A percentile compares a stretch with the other conserved stretches of the same genome.
Conservation (phyloP, 2,113 vertebrate species). For the Pantherophis guttatus region DNA sequence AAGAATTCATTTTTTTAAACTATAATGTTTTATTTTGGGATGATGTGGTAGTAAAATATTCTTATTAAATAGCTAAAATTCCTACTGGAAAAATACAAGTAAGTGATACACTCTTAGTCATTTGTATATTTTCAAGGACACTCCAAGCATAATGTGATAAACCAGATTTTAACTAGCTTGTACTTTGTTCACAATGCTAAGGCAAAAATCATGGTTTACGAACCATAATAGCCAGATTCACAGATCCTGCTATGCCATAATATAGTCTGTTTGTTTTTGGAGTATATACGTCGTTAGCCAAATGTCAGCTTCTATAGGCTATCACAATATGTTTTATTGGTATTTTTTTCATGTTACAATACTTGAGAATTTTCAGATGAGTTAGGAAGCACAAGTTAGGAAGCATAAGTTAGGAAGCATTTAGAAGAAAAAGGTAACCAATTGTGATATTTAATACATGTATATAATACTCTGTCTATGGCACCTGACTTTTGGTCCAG, state of each 20-base stretch:
- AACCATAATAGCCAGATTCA: neutral
- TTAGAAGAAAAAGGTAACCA: neutral
- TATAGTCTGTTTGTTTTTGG: neutral
- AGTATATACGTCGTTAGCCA: neutral
- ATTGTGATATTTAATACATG: neutral
- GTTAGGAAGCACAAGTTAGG: neutral
- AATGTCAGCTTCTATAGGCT: neutral
- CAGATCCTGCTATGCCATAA: neutral
- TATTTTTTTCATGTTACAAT: neutral
- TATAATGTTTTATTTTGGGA: neutral
- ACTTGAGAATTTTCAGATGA: neutral
- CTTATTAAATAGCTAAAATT: neutral
- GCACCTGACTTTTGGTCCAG: neutral
- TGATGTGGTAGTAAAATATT: neutral
- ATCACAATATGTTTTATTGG: neutral
- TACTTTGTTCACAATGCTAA: neutral
- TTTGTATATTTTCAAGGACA: neutral
- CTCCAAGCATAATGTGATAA: neutral
- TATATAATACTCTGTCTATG: neutral
- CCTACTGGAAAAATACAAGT: neutral
- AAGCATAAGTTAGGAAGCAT: neutral
- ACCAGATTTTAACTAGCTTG: neutral
- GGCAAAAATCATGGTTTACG: neutral
- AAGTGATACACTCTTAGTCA: neutral
- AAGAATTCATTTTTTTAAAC: neutral